Evolutionary conservation across 2,113 vertebrate genomes (phyloP).

Genomic region (Nyctibius bracteatus): DNA sequence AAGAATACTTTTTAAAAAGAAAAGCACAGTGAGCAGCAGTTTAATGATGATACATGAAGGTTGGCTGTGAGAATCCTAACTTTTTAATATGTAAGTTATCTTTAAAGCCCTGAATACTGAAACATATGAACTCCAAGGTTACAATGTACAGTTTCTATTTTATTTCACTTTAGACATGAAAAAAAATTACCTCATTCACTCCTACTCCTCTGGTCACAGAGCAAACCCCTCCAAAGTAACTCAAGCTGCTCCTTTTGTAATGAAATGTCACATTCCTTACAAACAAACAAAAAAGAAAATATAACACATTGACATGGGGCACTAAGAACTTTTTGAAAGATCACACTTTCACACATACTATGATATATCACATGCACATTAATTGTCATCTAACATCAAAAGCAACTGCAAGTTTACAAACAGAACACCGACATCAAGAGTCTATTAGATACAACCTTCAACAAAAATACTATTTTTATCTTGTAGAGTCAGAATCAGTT

Average conservation of each 20-base stretch:
- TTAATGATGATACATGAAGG: background rate
- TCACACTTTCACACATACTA: background rate
- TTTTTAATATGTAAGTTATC: background rate
- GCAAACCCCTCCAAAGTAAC: conserved; percentile 93
- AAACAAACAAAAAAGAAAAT: conserved; percentile 8
- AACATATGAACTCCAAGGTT: background rate
- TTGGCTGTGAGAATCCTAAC: background rate
- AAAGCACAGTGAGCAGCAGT: background rate
- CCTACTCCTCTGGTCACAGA: conserved; percentile 89
- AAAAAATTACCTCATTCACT: conserved; percentile 90
- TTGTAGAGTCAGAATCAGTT: background rate
- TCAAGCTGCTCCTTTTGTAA: conserved; percentile 90
- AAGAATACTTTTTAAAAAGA: background rate
- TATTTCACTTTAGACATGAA: background rate
- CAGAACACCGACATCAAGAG: background rate
- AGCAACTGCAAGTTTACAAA: background rate
- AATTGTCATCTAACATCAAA: background rate
- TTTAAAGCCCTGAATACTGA: background rate
- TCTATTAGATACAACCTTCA: background rate
- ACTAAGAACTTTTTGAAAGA: background rate
- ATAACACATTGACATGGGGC: background rate
- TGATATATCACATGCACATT: background rate
- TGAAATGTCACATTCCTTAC: conserved; percentile 92
- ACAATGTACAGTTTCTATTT: background rate
- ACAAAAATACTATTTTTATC: background rate